Evolutionary conservation across 1,140 invertebrate species (phyloP), one percentile per base, ranked within the genome.

Genomic region (Orchesella cincta): DNA sequence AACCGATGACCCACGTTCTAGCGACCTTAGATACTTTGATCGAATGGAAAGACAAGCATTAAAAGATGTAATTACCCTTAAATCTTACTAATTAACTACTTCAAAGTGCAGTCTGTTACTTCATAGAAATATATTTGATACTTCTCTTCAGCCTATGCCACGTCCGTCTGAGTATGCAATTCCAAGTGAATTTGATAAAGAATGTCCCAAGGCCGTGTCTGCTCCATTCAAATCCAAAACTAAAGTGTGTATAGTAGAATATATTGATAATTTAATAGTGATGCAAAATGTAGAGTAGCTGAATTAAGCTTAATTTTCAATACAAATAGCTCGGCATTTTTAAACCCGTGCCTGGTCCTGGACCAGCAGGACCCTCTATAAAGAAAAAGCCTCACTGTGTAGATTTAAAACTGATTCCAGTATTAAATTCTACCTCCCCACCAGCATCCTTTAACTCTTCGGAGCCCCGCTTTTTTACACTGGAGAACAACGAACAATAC

Each of bases 181-280:
- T 5, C 70, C 46, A n/a, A 57, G 77, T 39, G 23, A 73, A 16
- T 78, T 79, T 31, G 78, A 79, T 5, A 62, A 57, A 16, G 31
- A 57, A 35, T 39, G 35, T n/a, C 62, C 76, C 12, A 78, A 79
- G n/a, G 78, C 78, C 20, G 76, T 77, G 1, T 78, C 76, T 14
- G 80, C 76, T 54, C 78, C 80, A 35, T 81, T 81, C 74, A 81
- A 81, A 57, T 81, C 80, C 18, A 67, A 54, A 74, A 62, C 73
- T 26, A 73, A 75, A 73, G 79, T 80, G 54, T 72, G 23, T 31
- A 31, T 8, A 16, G 54, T 57, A 18, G n/a, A n/a, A n/a, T n/a
- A n/a, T n/a, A n/a, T n/a, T n/a, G n/a, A n/a, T n/a, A n/a, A n/a
- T n/a, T n/a, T n/a, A n/a, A n/a, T n/a, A n/a, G n/a, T n/a, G n/a